Evolutionary conservation across 2,888 invertebrate species (phyloP).

Genomic region (Ecdyonurus torrentis): DNA sequence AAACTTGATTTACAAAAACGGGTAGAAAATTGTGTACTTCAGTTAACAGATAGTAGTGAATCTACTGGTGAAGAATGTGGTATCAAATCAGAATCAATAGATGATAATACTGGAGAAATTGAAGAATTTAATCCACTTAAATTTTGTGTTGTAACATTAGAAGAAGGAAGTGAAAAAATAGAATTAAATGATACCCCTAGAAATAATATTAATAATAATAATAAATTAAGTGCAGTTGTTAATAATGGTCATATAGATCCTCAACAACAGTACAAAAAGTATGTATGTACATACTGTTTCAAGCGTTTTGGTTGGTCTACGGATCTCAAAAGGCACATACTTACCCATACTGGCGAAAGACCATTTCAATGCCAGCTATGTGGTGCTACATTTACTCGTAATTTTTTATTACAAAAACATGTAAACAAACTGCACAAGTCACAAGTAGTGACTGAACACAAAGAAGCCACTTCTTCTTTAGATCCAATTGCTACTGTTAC

Average conservation of each 20-base stretch:
- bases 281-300: conserved; percentile 23
- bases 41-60: conserved; percentile 10
- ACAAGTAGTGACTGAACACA: neutral
- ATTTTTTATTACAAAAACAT: conserved; percentile 27
- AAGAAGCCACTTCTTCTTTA: neutral
- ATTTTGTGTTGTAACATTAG: conserved; percentile 22
- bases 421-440: conserved; percentile 20
- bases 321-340: conserved; percentile 27
- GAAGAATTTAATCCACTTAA: conserved; percentile 21
- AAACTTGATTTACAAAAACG: conserved; percentile 16
- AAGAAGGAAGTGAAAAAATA: conserved; percentile 14
- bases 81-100: neutral
- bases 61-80: conserved; percentile 4
- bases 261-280: conserved; percentile 16
- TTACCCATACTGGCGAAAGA: conserved; percentile 27
- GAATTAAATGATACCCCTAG: neutral
- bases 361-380: conserved; percentile 26
- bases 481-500: neutral
- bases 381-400: conserved; percentile 25
- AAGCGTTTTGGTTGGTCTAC: conserved; percentile 28
- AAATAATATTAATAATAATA: too few relatives aligned
- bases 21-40: conserved; percentile 16
- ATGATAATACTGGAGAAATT: neutral
- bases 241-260: neutral
- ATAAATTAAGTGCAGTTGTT: neutral